Conservation (phyloP, 92 coral and sea anemone species). For the Isaurus tuberculatus region DNA sequence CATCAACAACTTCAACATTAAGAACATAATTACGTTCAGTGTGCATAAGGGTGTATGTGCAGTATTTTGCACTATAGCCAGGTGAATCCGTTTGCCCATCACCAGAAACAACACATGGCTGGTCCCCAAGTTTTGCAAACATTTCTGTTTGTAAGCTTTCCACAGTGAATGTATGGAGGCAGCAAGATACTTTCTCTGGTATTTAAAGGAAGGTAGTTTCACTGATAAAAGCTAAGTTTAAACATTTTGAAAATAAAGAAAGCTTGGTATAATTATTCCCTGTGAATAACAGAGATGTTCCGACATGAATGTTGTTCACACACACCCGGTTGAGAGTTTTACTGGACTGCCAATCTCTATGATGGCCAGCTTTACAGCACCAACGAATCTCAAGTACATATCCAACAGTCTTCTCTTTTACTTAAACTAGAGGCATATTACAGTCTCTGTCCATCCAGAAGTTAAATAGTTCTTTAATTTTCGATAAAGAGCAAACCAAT, state of each 20-base stretch:
- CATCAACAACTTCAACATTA: conserved; percentile 16
- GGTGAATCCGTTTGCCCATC: conserved; percentile 48
- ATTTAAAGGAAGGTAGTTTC: conserved; percentile 18
- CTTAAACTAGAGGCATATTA: conserved; percentile 49
- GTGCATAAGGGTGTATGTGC: conserved; percentile 30
- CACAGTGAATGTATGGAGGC: conserved; percentile 16
- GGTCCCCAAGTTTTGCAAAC: conserved; percentile 19
- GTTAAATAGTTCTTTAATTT: conserved; percentile 32
- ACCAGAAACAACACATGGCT: conserved; percentile 29
- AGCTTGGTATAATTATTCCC: conserved; percentile 50
- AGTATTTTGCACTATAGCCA: conserved; percentile 35
- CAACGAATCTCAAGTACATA: conserved; percentile 49
- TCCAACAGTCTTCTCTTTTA: conserved; percentile 46
- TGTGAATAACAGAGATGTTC: conserved; percentile 46
- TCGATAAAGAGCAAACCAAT: conserved; percentile 34
- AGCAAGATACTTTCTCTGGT: conserved; percentile 32
- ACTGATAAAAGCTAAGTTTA: conserved; percentile 4
- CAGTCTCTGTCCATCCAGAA: conserved; percentile 52
- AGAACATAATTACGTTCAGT: conserved; percentile 12
- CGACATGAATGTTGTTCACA: conserved; percentile 50
- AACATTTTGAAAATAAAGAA: conserved; percentile 32
- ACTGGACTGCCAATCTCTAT: conserved; percentile 48
- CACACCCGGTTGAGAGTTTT: conserved; percentile 34
- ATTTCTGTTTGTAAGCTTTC: conserved; percentile 6
- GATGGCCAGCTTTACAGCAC: conserved; percentile 33